These are phyloP conservation scores for Engraulis encrasicolus DNA, from an alignment of 2,113 vertebrate genomes.

Conservation along the genomic window DNA sequence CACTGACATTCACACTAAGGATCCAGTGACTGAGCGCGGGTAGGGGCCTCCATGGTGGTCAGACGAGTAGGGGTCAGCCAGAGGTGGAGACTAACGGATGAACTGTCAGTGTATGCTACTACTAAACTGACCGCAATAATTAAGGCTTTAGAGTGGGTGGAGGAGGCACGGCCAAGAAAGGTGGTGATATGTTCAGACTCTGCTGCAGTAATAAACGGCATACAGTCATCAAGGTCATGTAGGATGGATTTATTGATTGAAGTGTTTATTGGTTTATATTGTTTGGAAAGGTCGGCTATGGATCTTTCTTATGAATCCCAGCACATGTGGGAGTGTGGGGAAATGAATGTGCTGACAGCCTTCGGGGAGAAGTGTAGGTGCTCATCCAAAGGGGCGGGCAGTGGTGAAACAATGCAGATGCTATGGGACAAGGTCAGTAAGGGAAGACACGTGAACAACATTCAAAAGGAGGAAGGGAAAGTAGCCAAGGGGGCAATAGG, in stretches of 20 bases:
- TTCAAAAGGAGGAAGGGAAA: not conserved
- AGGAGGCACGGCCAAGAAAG: not conserved
- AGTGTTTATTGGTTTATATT: not conserved
- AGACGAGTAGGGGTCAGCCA: not conserved
- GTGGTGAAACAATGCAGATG: not conserved
- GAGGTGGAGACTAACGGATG: not conserved
- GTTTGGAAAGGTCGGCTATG: not conserved
- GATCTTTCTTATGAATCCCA: not conserved
- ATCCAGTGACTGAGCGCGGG: not conserved
- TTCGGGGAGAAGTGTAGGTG: not conserved
- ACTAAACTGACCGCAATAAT: not conserved
- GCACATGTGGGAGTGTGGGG: not conserved
- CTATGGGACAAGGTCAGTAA: no score
- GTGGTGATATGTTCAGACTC: not conserved
- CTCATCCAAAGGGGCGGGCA: not conserved
- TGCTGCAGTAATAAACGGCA: not conserved
- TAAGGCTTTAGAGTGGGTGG: not conserved
- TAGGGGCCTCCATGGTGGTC: not conserved
- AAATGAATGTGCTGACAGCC: not conserved
- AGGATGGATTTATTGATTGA: not conserved
- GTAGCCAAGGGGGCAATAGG: not conserved
- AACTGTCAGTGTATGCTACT: not conserved
- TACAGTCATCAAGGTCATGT: not conserved
- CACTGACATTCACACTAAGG: not conserved
- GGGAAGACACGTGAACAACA: not conserved